Evolutionary conservation across 2,797 vertebrate species (phyloP), one percentile per base, ranked within the genome.

Genomic region (Ispidina lecontei): DNA sequence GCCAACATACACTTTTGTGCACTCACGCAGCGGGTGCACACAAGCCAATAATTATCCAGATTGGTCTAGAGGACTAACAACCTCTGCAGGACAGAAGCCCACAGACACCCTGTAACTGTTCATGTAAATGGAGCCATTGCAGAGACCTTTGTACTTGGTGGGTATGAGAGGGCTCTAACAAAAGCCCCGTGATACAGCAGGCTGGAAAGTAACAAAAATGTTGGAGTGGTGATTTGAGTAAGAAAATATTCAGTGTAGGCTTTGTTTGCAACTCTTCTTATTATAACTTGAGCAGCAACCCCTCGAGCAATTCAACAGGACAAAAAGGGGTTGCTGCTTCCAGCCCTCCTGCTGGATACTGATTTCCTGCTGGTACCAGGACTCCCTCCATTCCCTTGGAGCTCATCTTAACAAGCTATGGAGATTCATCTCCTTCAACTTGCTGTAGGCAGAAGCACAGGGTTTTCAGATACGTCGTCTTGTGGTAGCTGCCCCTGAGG

Each of bases 261-360:
- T 90, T 84, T 91, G 76, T 28, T 72, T 90, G 55, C 63, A 44
- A 23, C 35, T 72, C 39, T 69, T 84, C 44, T 79, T 83, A 69
- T 12, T 2, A 15, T 22, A 85, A 43, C 56, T 39, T 70, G 76
- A 71, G 49, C 52, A 52, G 26, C 49, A 52, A 52, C 16, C 28
- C 49, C 28, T 26, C 6, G 16, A 52, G 49, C 16, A 10, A 18
- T 52, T 52, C 49, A 52, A 16, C 6, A 16, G 49, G 28, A 52
- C 26, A 52, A 52, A 52, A 52, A 3, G 9, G 19, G 17, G 20
- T 56, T 35, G 51, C n/a, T 72, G 73, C 67, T 87, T 52, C 72
- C 69, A 92, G 31, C 47, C 35, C 49, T 74, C 14, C 72, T 37
- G 41, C 25, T 2, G 2, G 58, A 58, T 33, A 28, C 15, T 1